Conservation (phyloP, 2,888 invertebrate species). For the Punctoribates punctum region DNA sequence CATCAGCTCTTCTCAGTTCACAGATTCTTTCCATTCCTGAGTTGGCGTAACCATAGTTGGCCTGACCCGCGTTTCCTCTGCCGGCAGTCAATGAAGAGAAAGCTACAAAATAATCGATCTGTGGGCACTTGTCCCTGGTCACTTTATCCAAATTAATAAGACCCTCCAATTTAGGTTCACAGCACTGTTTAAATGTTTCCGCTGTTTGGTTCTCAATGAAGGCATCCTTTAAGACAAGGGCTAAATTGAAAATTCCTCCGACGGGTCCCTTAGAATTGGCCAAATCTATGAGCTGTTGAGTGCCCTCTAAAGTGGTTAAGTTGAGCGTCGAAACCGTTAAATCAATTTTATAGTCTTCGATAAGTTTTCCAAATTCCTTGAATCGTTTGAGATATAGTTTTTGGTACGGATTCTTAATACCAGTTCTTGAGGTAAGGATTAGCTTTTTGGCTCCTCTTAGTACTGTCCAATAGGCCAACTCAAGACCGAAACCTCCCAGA, state of each 20-base stretch:
- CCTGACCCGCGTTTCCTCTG: slow-evolving; percentile 90
- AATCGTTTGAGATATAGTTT: slow-evolving; percentile 70
- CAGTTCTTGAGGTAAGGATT: slow-evolving; percentile 82
- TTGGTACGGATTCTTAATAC: slow-evolving; percentile 88
- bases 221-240: slow-evolving; percentile 74
- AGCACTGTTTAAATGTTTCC: slow-evolving; percentile 73
- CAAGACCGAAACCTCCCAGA: slow-evolving; percentile 92
- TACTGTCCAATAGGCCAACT: slow-evolving; percentile 84
- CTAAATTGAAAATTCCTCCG: slow-evolving; percentile 89
- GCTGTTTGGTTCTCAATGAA: slow-evolving; percentile 79
- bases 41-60: slow-evolving; percentile 94
- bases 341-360: slow-evolving; percentile 56
- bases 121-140: slow-evolving; percentile 71
- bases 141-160: slow-evolving; percentile 76
- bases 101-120: slow-evolving; percentile 82
- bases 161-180: slow-evolving; percentile 75
- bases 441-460: slow-evolving; percentile 79
- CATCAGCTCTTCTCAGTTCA: slow-evolving; percentile 68
- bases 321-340: slow-evolving; percentile 68
- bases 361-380: slow-evolving; percentile 60
- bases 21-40: slow-evolving; percentile 94
- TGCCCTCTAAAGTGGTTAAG: slow-evolving; percentile 67
- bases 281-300: slow-evolving; percentile 64
- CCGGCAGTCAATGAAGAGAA: slow-evolving; percentile 97
- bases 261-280: slow-evolving; percentile 67